A percentile compares a stretch with the other conserved stretches of the same genome.
phyloP scores from a whole-genome alignment of 2,797 vertebrate genomes.

The Cossypha niveicapilla region DNA sequence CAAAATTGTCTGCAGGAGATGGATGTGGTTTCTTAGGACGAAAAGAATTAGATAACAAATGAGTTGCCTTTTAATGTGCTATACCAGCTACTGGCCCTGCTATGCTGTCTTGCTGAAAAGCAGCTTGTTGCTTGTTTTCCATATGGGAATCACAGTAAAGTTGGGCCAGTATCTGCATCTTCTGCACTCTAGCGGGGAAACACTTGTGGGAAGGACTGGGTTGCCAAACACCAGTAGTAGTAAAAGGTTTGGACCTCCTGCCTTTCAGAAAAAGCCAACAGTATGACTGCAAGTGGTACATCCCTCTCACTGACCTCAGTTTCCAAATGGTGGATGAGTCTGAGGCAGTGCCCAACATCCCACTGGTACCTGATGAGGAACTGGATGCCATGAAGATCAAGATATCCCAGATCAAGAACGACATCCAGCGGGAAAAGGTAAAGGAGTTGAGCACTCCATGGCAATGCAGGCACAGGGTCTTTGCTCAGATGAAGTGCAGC shows the following conservation, averaged over 20 bases:
- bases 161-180: background rate
- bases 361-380: constrained; percentile 89
- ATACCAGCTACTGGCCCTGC: background rate
- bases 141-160: background rate
- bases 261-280: constrained; percentile 87
- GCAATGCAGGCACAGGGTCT: background rate
- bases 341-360: constrained; percentile 82
- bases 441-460: background rate
- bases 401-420: constrained; percentile 92
- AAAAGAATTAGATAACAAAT: background rate
- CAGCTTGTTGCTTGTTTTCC: background rate
- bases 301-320: constrained; percentile 88
- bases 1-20: background rate
- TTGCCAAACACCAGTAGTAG: background rate
- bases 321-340: constrained; percentile 90
- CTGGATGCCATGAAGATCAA: constrained; percentile 91
- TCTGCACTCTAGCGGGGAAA: background rate
- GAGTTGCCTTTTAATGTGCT: background rate
- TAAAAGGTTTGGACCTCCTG: background rate
- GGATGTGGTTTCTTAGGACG: background rate
- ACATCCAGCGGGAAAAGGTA: constrained; percentile 93
- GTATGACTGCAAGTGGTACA: constrained; percentile 97
- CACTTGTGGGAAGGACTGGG: background rate
- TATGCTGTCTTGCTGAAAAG: background rate
- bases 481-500: background rate